These are phyloP conservation scores for Latheticus oryzae DNA, from an alignment of 2,888 invertebrate species.

Conservation along the genomic window DNA sequence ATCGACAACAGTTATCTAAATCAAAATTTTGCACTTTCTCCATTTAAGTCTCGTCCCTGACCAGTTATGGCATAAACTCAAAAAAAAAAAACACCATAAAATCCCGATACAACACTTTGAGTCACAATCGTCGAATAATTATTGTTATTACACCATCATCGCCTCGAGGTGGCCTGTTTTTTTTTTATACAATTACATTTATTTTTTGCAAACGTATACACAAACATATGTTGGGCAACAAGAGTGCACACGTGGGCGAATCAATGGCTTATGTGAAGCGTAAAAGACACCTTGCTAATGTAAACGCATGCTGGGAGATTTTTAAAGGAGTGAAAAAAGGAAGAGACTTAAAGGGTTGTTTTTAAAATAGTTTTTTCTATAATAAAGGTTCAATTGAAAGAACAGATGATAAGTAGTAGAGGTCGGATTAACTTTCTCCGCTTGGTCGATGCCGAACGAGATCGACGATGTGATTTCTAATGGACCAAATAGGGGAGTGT, in stretches of 20 bases:
- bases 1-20: too few species aligned
- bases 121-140: slow-evolving; percentile 15
- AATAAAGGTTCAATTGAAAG: slow-evolving; percentile 3
- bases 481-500: slow-evolving; percentile 11
- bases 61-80: slow-evolving; percentile 20
- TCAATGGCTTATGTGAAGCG: neutral
- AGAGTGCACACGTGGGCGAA: slow-evolving; percentile 23
- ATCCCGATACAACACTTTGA: too few species aligned
- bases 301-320: neutral
- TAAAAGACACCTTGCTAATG: neutral
- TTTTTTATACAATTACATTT: too few species aligned
- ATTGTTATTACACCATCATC: slow-evolving; percentile 22
- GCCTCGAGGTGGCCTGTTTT: slow-evolving; percentile 24
- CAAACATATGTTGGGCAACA: slow-evolving; percentile 26
- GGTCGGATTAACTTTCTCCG: slow-evolving; percentile 20
- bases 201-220: slow-evolving; percentile 8
- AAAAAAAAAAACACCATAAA: too few species aligned
- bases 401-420: slow-evolving; percentile 5
- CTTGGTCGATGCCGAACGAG: slow-evolving; percentile 7
- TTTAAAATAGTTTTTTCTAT: too few species aligned
- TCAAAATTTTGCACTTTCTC: too few species aligned
- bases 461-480: slow-evolving; percentile 8
- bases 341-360: too few species aligned
- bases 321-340: slow-evolving; percentile 11
- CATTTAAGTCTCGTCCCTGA: slow-evolving; percentile 18